A percentile compares a stretch with the other conserved stretches of the same genome.
phyloP scores from a whole-genome alignment of 2,113 vertebrate species.

The Pycnonotus jocosus region DNA sequence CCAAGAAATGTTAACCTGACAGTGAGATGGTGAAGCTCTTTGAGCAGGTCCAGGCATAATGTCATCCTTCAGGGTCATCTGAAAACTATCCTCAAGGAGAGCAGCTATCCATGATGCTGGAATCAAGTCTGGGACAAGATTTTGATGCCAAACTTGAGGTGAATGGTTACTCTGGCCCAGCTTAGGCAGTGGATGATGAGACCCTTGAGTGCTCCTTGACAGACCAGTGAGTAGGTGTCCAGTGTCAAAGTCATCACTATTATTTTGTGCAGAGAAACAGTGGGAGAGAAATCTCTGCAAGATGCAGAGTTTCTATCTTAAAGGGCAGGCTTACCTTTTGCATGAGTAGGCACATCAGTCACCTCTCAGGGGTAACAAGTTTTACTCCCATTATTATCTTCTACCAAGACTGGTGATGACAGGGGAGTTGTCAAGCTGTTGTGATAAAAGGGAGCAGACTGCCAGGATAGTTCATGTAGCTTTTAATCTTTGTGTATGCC shows the following conservation, averaged over 20 bases:
- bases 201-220: neutral
- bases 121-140: neutral
- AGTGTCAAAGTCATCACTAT: neutral
- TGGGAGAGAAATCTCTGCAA: neutral
- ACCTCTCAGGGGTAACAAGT: neutral
- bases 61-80: neutral
- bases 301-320: neutral
- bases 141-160: neutral
- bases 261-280: neutral
- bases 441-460: slow-evolving; percentile 55
- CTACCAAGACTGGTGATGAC: slow-evolving; percentile 10
- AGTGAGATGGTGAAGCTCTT: neutral
- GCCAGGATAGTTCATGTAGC: slow-evolving; percentile 38
- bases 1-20: neutral
- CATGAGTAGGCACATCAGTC: neutral
- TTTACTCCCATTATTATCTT: slow-evolving; percentile 21
- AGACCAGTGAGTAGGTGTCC: neutral
- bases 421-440: slow-evolving; percentile 54
- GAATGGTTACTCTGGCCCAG: neutral
- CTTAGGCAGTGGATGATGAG: neutral
- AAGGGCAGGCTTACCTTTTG: neutral
- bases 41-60: neutral
- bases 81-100: neutral
- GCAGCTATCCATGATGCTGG: neutral
- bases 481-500: slow-evolving; percentile 64